Conservation (phyloP, 2,888 invertebrate genomes). For the Allophyes oxyacanthae region DNA sequence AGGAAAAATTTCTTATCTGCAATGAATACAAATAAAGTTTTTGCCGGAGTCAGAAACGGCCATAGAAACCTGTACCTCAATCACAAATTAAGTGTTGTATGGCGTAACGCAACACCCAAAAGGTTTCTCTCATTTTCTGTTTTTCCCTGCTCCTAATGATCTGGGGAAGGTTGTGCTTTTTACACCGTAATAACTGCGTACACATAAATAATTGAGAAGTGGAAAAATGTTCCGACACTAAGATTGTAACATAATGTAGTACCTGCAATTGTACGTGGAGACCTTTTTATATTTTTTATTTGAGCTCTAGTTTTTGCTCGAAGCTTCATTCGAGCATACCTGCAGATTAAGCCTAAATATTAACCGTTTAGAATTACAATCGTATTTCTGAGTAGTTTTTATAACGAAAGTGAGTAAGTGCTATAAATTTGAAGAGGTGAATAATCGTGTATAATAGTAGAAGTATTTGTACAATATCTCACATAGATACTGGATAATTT, state of each 20-base stretch:
- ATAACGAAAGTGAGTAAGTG: neutral
- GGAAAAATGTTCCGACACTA: conserved; percentile 49
- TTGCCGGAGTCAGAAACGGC: conserved; percentile 39
- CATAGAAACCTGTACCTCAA: conserved; percentile 57
- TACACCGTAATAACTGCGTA: conserved; percentile 60
- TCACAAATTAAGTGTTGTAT: conserved; percentile 60
- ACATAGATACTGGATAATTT: no score
- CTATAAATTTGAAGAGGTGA: neutral
- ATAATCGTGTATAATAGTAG: neutral
- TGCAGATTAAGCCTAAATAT: conserved; percentile 35
- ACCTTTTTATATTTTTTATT: conserved; percentile 37
- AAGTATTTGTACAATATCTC: no score
- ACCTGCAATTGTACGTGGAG: conserved; percentile 27
- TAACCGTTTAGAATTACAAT: conserved; percentile 14
- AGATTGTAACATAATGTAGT: conserved; percentile 49
- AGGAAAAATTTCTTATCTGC: conserved; percentile 36
- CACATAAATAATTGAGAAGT: conserved; percentile 59
- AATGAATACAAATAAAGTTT: conserved; percentile 24
- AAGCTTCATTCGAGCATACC: conserved; percentile 18
- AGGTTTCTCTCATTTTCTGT: conserved; percentile 64
- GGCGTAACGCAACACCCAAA: conserved; percentile 57
- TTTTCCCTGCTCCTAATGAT: conserved; percentile 65
- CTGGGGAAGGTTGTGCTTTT: conserved; percentile 61
- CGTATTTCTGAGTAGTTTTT: conserved; percentile 3
- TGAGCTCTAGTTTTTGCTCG: conserved; percentile 20